phyloP scores from a whole-genome alignment of 2,797 vertebrate species.

The Danio kyathit region DNA sequence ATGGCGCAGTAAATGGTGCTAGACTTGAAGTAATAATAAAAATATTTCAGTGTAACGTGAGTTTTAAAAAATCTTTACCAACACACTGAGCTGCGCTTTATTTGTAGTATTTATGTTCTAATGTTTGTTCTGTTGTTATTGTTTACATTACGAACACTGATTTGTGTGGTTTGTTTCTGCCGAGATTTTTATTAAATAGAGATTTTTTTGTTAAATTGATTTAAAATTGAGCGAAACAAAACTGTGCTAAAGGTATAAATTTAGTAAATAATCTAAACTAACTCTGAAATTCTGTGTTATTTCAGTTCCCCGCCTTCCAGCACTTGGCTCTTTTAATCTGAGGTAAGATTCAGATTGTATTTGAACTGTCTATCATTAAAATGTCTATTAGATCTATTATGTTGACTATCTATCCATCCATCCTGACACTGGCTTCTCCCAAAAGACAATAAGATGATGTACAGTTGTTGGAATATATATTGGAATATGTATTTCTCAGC shows the following conservation, averaged over 20 bases:
- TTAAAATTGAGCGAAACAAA: background rate
- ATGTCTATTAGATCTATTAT: too few relatives aligned
- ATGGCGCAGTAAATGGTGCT: background rate
- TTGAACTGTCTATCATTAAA: background rate
- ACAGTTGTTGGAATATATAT: too few relatives aligned
- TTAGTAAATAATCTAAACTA: too few relatives aligned
- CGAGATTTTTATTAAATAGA: background rate
- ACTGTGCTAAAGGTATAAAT: background rate
- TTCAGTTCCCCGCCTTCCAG: constrained; percentile 77
- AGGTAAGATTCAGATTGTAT: constrained; percentile 70
- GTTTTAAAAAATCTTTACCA: background rate
- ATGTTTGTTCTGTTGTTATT: background rate
- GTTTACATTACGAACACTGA: background rate
- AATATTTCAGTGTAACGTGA: background rate
- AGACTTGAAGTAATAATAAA: background rate
- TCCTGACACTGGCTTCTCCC: too few relatives aligned
- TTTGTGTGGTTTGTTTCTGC: background rate
- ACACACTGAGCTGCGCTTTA: too few relatives aligned
- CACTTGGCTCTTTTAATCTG: constrained; percentile 72
- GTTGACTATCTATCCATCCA: too few relatives aligned
- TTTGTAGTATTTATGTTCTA: background rate
- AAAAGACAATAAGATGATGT: too few relatives aligned
- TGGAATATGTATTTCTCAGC: too few relatives aligned
- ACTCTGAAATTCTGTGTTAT: background rate
- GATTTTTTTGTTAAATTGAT: background rate